Evolutionary conservation across 2,797 vertebrate genomes (phyloP), one percentile per base, ranked within the genome.

Genomic region (Dipus sagitta): DNA sequence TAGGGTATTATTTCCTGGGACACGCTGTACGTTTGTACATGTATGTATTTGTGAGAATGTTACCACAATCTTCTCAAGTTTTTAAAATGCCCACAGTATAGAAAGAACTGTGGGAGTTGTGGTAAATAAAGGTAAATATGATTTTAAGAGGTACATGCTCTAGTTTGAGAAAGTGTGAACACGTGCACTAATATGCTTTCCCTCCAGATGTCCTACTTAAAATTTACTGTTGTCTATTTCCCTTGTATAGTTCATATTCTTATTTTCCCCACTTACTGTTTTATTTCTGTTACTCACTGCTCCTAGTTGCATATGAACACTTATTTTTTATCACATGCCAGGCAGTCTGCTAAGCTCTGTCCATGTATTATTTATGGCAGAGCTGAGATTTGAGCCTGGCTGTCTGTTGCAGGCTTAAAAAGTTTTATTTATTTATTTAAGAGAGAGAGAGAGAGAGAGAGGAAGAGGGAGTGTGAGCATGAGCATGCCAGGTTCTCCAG

Each of bases 31-130:
- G 28, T 47, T 78, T 58, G 6, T 34, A 87, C 64, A 54, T 54
- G 30, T 60, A 34, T 76, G n/a, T 10, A 21, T 91, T 85, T 85
- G 42, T 90, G 71, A 90, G 38, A 71, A 70, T 82, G 79, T 88
- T 74, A 54, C 81, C 32, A 54, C 26, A 54, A 21, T 28, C 15
- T 67, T 64, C 14, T 62, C 24, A 60, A 79, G 47, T 94, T 42
- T 87, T 62, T 90, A 88, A 60, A 85, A 34, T 7, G 60, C 54
- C 21, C 58, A 26, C 28, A 78, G 47, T 34, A 5, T 76, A 30
- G 10, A 32, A 90, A 94, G 68, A 91, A 74, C 24, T 72, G 60
- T 72, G 65, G 12, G 34, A n/a, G 0, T 65, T 86, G 38, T 60
- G 2, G 6, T 74, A 34, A 58, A 58, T 21, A 60, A 52, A 95